Evolutionary conservation across 2,797 vertebrate genomes (phyloP), one percentile per base, ranked within the genome.

Genomic region (Chelonia mydas): DNA sequence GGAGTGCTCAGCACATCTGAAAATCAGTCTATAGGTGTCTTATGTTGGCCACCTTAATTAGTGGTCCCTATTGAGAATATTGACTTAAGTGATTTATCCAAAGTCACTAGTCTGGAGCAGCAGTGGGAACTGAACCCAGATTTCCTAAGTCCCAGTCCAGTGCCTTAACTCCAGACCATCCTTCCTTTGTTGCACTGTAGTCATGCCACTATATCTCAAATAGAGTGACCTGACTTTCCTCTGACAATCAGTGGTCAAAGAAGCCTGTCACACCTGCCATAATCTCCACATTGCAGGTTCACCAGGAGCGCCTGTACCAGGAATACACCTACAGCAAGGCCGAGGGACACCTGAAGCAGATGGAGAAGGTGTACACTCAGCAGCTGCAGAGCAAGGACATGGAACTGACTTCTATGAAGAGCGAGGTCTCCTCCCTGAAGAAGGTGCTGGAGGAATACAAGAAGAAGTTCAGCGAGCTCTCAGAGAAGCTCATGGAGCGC

Each of bases 371-470:
- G 89, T 96, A 99, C 95, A 98, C 98, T 82, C 99, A 99, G 96
- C 99, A 99, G 97, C 98, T 98, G 96, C 99, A 99, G 94, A 98
- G 98, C 91, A 99, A 99, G 96, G 99, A 99, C 92, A 94, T 99
- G 88, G 99, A 99, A 94, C 96, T 99, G 90, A 97, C 96, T 2
- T 97, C 98, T 89, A 98, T 99, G 98, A 98, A 98, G 92, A 99
- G 98, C 9, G 99, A 99, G 94, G 98, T 99, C 2, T 82, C 97
- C 28, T 97, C 98, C 25, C 96, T 97, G 93, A 97, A 97, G 84
- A 97, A 99, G 98, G 98, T 99, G 95, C 98, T 99, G 97, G 99
- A 99, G 81, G 99, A 99, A 95, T 99, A 99, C 79, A 99, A 99
- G 97, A 98, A 98, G 92, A 99, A 99, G 97, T 99, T 99, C 98